A percentile compares a stretch with the other conserved stretches of the same genome.
phyloP scores from a whole-genome alignment of 2,113 vertebrate species.

The Phrynosoma platyrhinos region DNA sequence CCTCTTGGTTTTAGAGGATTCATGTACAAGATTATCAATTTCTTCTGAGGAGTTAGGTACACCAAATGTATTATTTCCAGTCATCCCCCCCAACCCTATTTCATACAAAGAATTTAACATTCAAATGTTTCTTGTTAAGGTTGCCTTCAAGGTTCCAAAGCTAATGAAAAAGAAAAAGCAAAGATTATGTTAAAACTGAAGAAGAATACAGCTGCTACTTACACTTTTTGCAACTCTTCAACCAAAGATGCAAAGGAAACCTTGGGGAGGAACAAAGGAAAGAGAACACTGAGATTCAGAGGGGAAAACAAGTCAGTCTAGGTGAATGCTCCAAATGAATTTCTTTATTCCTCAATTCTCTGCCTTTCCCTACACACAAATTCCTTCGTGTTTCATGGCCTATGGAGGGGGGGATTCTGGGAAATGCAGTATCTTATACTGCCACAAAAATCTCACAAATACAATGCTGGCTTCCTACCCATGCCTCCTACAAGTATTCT shows the following conservation, averaged over 20 bases:
- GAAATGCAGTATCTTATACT: too few relatives aligned
- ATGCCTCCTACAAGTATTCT: not conserved
- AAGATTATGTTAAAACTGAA: not conserved
- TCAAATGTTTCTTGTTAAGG: too few relatives aligned
- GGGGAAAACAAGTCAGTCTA: not conserved
- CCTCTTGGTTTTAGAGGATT: too few relatives aligned
- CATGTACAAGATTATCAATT: too few relatives aligned
- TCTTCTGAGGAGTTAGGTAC: too few relatives aligned
- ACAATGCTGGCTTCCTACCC: not conserved
- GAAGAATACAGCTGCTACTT: conserved; percentile 72
- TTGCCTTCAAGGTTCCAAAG: too few relatives aligned
- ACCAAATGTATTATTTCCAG: too few relatives aligned
- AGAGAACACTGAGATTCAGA: not conserved
- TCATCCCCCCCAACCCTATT: too few relatives aligned
- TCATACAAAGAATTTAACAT: too few relatives aligned
- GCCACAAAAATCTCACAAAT: too few relatives aligned
- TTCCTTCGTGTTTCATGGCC: not conserved
- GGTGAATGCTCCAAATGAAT: not conserved
- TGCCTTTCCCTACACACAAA: not conserved
- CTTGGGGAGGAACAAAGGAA: conserved; percentile 68
- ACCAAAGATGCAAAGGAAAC: conserved; percentile 83
- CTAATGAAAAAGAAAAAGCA: too few relatives aligned
- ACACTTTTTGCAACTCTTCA: conserved; percentile 91
- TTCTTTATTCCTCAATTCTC: not conserved
- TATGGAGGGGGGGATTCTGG: not conserved